phyloP scores from a whole-genome alignment of 2,113 vertebrate genomes.

The Ochotona curzoniae region DNA sequence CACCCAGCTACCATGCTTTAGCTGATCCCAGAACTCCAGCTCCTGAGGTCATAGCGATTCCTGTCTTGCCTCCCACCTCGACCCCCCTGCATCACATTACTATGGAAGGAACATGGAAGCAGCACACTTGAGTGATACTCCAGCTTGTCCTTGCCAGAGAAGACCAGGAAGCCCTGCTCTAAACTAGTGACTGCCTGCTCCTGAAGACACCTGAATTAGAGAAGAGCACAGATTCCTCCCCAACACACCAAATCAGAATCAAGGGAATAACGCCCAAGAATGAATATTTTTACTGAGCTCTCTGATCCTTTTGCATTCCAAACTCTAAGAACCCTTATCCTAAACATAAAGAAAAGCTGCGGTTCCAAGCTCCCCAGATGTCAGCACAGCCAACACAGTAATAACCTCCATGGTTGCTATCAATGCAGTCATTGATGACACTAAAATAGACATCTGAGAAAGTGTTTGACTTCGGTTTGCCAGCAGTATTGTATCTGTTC shows the following conservation, averaged over 20 bases:
- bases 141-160: not conserved
- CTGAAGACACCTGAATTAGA: not conserved
- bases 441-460: not conserved
- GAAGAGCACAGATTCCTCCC: not conserved
- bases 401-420: not conserved
- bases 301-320: not conserved
- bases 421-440: not conserved
- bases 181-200: not conserved
- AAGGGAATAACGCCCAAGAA: not conserved
- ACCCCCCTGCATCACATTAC: not conserved
- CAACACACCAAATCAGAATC: not conserved
- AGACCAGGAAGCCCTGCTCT: not conserved
- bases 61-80: not conserved
- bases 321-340: not conserved
- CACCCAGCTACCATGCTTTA: not conserved
- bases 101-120: not conserved
- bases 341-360: not conserved
- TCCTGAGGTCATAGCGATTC: not conserved
- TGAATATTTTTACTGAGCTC: not conserved
- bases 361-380: not conserved
- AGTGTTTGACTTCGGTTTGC: not conserved
- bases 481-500: not conserved
- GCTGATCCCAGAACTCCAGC: not conserved
- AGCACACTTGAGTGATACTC: not conserved
- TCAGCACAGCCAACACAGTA: not conserved